Base-by-base conservation (phyloP, 2,797 vertebrate genomes). In the Dermochelys coriacea region DNA sequence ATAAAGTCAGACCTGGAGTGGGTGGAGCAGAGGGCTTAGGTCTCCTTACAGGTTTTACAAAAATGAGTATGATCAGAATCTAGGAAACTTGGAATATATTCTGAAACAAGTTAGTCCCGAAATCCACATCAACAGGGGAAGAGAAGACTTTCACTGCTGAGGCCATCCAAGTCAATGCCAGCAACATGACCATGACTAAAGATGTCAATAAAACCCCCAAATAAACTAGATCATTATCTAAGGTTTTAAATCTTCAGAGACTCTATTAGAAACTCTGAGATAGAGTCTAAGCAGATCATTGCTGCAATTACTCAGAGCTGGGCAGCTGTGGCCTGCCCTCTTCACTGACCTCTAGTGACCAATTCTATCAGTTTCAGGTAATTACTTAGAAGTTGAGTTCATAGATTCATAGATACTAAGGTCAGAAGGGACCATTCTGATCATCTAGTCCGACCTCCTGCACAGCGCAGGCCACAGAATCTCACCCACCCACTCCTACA, bases 331-430 rank as follows among this genome's bases (percentile, higher is more conserved):
- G 29, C 12, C 82, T 57, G 7, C 23, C 85, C 18, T 54, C 3
- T 85, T 37, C 31, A 5, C 16, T 88, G 85, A 92, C n/a, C 49
- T 16, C 41, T 16, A 80, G 68, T 54, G 49, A 82, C 37, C 0
- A 0, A 83, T 78, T 89, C 52, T 84, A 4, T 86, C 50, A 51
- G 47, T 64, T 80, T 74, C 5, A 3, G 55, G 64, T 74, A 91
- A 91, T 80, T 88, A 87, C 88, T 96, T 94, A 79, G 89, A 95
- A 94, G 81, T 83, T 94, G 96, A 97, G 85, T 90, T 96, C n/a
- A n/a, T n/a, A n/a, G n/a, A n/a, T n/a, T n/a, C n/a, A n/a, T n/a
- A n/a, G n/a, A n/a, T n/a, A n/a, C n/a, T n/a, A n/a, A n/a, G n/a
- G n/a, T n/a, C n/a, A n/a, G n/a, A n/a, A n/a, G n/a, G n/a, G n/a